Conservation (phyloP, 2,797 vertebrate species). For the Heteromormyrus szaboi region DNA sequence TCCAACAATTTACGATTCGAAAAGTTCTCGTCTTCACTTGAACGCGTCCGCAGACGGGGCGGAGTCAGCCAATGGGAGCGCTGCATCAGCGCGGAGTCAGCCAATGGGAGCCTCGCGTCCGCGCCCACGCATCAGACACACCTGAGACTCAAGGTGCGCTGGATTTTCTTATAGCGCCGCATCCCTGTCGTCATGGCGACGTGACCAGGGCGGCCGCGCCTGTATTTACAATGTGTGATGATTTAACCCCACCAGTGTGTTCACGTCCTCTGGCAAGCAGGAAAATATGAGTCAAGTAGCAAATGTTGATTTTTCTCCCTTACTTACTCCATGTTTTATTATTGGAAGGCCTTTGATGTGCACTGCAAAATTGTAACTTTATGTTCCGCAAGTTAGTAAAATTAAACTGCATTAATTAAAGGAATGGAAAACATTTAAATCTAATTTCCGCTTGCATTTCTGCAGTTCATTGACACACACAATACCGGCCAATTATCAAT, state of each 20-base stretch:
- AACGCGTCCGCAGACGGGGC: neutral
- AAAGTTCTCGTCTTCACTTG: neutral
- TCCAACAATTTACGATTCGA: neutral
- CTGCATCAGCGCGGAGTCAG: neutral
- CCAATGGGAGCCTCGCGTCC: neutral
- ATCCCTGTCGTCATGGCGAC: slow-evolving; percentile 33
- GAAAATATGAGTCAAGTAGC: slow-evolving; percentile 3
- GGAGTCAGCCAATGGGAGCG: slow-evolving; percentile 3
- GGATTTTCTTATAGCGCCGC: slow-evolving; percentile 10
- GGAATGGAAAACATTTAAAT: neutral
- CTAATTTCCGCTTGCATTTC: neutral
- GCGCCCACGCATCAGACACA: slow-evolving; percentile 16
- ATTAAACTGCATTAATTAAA: neutral
- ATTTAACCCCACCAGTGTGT: slow-evolving; percentile 24
- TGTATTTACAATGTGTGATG: slow-evolving; percentile 20
- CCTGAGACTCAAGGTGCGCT: slow-evolving; percentile 40
- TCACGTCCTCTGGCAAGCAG: slow-evolving; percentile 26
- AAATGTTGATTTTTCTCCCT: neutral
- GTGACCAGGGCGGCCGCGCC: slow-evolving; percentile 26
- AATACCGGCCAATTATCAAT: neutral
- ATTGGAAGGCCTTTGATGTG: neutral
- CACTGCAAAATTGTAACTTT: neutral
- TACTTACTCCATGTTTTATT: neutral
- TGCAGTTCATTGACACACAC: neutral
- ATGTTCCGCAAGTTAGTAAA: neutral